A percentile compares a stretch with the other conserved stretches of the same genome.
phyloP scores from a whole-genome alignment of 2,797 vertebrate genomes.

The Borostomias antarcticus region DNA sequence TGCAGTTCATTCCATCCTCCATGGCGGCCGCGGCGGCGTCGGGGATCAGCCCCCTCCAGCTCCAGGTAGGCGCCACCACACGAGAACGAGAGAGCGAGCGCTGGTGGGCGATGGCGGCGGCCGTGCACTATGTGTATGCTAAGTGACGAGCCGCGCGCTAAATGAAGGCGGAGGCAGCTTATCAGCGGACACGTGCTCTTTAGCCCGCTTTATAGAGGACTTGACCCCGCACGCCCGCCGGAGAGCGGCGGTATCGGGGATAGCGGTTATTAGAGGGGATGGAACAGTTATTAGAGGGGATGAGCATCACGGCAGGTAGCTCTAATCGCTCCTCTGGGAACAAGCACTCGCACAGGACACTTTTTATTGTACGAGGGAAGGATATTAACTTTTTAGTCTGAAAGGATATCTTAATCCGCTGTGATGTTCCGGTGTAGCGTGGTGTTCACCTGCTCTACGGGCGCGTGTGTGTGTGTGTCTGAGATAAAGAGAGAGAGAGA shows the following conservation, averaged over 20 bases:
- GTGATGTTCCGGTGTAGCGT: constrained; percentile 23
- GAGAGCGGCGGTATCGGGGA: constrained; percentile 59
- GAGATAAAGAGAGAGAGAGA: background rate
- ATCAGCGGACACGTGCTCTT: constrained; percentile 87
- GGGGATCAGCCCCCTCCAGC: constrained; percentile 98
- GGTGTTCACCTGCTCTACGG: background rate
- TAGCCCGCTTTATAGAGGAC: constrained; percentile 69
- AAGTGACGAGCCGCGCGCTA: constrained; percentile 91
- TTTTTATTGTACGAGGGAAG: background rate
- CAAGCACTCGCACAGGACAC: constrained; percentile 47
- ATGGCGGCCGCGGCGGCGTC: constrained; percentile 98
- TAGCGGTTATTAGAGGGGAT: constrained; percentile 67
- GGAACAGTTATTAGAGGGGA: constrained; percentile 43
- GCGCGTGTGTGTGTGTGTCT: background rate
- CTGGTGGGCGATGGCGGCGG: no score
- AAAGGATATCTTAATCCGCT: no score
- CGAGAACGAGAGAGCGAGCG: no score
- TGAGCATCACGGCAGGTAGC: constrained; percentile 56
- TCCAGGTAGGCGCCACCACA: constrained; percentile 95
- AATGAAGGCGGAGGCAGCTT: constrained; percentile 89
- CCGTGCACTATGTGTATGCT: constrained; percentile 95
- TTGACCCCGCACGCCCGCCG: constrained; percentile 58
- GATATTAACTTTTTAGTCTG: background rate
- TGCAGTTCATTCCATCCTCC: constrained; percentile 99
- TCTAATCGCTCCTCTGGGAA: constrained; percentile 63